These are phyloP conservation scores for Fragum fragum DNA, from an alignment of 2,888 invertebrate species.

Conservation along the genomic window DNA sequence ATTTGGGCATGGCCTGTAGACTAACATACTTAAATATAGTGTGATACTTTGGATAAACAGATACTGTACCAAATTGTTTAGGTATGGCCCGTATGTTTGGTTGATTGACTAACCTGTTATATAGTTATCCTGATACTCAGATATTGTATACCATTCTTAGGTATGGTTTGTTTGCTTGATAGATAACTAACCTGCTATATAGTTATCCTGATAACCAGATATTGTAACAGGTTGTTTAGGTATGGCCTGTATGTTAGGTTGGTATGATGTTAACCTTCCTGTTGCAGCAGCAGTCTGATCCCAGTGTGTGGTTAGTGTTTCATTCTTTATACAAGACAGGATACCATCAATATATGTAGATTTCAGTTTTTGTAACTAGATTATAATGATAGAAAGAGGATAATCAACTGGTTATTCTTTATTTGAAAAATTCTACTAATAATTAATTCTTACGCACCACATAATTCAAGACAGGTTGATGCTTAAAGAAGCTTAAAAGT, in stretches of 20 bases:
- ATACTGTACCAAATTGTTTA: no score
- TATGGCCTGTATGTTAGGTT: conserved; percentile 84
- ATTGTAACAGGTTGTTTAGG: conserved; percentile 81
- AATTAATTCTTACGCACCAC: no score
- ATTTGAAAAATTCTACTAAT: no score
- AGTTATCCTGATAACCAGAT: conserved; percentile 70
- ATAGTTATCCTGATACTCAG: conserved; percentile 70
- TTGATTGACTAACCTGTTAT: conserved; percentile 68
- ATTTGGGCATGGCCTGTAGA: conserved; percentile 85
- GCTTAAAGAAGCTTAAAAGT: no score
- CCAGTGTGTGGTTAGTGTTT: conserved; percentile 80
- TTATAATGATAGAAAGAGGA: no score
- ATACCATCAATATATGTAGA: conserved; percentile 85
- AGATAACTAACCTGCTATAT: conserved; percentile 70
- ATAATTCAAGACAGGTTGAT: no score
- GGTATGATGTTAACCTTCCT: conserved; percentile 82
- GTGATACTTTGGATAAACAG: no score
- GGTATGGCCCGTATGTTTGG: no score
- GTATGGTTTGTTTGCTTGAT: conserved; percentile 80
- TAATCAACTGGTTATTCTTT: no score
- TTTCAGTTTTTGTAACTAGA: conserved; percentile 85
- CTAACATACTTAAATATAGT: no score
- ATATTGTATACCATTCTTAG: conserved; percentile 79
- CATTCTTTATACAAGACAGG: conserved; percentile 74
- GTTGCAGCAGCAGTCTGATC: conserved; percentile 84